Conservation (phyloP, 2,888 invertebrate species). For the Euproctis similis region DNA sequence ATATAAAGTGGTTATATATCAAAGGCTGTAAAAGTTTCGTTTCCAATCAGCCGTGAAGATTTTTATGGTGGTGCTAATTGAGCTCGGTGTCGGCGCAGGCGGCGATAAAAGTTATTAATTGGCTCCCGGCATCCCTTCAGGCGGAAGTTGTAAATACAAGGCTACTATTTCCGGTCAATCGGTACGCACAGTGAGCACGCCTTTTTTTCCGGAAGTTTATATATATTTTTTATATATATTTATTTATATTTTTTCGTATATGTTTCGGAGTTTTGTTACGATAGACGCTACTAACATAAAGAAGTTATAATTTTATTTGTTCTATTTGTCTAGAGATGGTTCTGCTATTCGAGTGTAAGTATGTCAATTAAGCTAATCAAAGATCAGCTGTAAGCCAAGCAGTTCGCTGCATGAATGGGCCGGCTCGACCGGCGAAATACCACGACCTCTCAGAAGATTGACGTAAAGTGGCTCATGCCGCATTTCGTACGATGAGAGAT, state of each 20-base stretch:
- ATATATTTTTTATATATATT: too few relatives aligned
- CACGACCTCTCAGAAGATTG: too few relatives aligned
- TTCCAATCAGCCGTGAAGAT: conserved; percentile 65
- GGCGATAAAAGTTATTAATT: conserved; percentile 74
- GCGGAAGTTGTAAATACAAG: conserved; percentile 70
- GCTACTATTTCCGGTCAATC: conserved; percentile 66
- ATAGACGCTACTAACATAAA: too few relatives aligned
- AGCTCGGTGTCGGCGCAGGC: conserved; percentile 52
- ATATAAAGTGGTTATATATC: conserved; percentile 8
- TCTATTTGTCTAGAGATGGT: too few relatives aligned
- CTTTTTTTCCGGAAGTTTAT: conserved; percentile 35
- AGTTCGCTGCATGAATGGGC: too few relatives aligned
- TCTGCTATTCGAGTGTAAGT: too few relatives aligned
- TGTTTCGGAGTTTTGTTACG: conserved; percentile 6
- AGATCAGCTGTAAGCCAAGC: too few relatives aligned
- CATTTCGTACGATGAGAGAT: too few relatives aligned
- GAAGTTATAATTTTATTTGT: too few relatives aligned
- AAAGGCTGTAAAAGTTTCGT: conserved; percentile 19
- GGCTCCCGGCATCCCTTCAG: conserved; percentile 52
- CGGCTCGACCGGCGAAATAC: too few relatives aligned
- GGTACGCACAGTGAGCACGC: conserved; percentile 47
- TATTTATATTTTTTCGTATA: conserved; percentile 8
- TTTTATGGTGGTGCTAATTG: conserved; percentile 69
- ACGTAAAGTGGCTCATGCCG: too few relatives aligned
- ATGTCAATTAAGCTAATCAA: too few relatives aligned